Evolutionary conservation across 2,888 invertebrate genomes (phyloP).

Genomic region (Thyatira batis): DNA sequence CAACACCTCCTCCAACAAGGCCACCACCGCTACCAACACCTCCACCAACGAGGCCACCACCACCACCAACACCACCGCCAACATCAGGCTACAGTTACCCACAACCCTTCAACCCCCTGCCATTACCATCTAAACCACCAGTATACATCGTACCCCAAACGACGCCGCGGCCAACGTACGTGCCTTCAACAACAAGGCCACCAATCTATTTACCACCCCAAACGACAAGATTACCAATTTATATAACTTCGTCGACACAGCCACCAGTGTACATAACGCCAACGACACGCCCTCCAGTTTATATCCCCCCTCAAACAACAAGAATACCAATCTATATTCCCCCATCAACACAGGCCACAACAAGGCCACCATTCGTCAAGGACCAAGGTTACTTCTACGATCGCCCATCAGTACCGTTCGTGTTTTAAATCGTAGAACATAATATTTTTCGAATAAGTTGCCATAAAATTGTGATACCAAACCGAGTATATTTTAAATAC

Average conservation of each 20-base stretch:
- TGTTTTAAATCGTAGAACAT: slow-evolving; percentile 53
- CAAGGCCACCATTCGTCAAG: slow-evolving; percentile 62
- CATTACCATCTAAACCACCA: slow-evolving; percentile 19
- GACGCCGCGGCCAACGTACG: slow-evolving; percentile 24
- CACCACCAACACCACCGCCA: slow-evolving; percentile 18
- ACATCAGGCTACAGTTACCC: slow-evolving; percentile 28
- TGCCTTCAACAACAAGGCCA: slow-evolving; percentile 19
- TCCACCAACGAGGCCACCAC: slow-evolving; percentile 23
- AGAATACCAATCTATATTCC: slow-evolving; percentile 22
- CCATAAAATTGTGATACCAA: slow-evolving; percentile 79
- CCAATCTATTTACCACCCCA: slow-evolving; percentile 25
- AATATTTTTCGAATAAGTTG: too few species aligned
- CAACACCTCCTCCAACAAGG: slow-evolving; percentile 18
- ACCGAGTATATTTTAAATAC: slow-evolving; percentile 42
- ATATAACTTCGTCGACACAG: slow-evolving; percentile 14
- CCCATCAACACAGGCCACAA: slow-evolving; percentile 46
- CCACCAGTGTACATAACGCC: slow-evolving; percentile 31
- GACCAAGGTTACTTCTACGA: slow-evolving; percentile 75
- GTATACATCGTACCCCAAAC: slow-evolving; percentile 29
- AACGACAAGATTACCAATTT: slow-evolving; percentile 24
- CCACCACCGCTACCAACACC: slow-evolving; percentile 18
- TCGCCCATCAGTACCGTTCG: slow-evolving; percentile 68
- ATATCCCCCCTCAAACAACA: slow-evolving; percentile 29
- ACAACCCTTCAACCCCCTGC: slow-evolving; percentile 14
- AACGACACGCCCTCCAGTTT: slow-evolving; percentile 27